phyloP scores from a whole-genome alignment of 2,113 vertebrate species.

The Ornithorhynchus anatinus region DNA sequence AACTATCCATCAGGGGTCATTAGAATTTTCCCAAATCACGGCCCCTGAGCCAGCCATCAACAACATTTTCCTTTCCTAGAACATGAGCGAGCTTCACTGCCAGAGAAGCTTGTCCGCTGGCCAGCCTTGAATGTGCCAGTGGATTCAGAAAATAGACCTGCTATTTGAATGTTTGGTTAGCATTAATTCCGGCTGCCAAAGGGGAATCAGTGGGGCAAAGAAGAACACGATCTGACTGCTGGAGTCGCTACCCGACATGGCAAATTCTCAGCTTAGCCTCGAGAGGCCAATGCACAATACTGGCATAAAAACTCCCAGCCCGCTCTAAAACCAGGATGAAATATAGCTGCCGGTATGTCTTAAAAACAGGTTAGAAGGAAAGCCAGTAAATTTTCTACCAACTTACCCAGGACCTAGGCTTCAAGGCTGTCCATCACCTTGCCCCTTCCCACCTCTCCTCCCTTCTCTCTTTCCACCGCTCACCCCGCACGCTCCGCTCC shows the following conservation, averaged over 20 bases:
- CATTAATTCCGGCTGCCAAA: background rate
- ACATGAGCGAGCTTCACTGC: background rate
- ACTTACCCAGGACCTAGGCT: too few species aligned
- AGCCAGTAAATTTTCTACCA: too few species aligned
- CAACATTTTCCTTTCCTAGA: conserved; percentile 6
- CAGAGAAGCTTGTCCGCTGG: background rate
- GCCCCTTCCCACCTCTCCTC: too few species aligned
- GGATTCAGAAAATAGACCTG: background rate
- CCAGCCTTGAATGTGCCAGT: background rate
- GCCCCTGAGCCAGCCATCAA: background rate
- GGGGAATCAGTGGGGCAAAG: background rate
- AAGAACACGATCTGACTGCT: background rate
- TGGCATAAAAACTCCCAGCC: background rate
- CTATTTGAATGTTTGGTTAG: background rate
- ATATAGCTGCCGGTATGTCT: background rate
- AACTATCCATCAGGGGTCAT: background rate
- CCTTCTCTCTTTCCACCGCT: too few species aligned
- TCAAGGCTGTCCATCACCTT: too few species aligned
- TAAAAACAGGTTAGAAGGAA: too few species aligned
- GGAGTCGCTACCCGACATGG: background rate
- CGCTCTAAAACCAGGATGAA: background rate
- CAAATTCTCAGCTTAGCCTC: background rate
- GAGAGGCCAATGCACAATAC: background rate
- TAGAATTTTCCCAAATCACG: background rate
- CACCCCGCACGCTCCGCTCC: too few species aligned